Conservation (phyloP, 2,888 invertebrate species). For the Heliconius erato region DNA sequence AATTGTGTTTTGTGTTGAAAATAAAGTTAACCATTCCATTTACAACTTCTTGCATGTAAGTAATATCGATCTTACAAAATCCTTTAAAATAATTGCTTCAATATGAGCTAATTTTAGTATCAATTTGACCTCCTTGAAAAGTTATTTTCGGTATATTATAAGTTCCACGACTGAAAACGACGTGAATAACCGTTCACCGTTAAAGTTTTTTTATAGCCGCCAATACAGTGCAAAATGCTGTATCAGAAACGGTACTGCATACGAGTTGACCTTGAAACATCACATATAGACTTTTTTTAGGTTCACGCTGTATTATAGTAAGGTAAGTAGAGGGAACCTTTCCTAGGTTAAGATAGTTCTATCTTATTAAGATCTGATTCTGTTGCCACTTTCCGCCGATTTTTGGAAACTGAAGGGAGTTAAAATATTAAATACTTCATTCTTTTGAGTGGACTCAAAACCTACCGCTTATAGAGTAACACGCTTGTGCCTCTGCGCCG, state of each 20-base stretch:
- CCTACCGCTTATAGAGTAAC: too few species aligned
- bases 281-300: background rate
- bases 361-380: too few species aligned
- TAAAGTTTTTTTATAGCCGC: background rate
- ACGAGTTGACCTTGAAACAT: background rate
- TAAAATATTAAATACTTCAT: too few species aligned
- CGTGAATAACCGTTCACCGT: background rate
- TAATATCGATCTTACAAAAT: background rate
- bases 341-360: too few species aligned
- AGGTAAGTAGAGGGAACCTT: too few species aligned
- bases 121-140: background rate
- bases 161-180: background rate
- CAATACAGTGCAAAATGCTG: background rate
- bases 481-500: too few species aligned
- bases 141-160: background rate
- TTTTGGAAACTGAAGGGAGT: too few species aligned
- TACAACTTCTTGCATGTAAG: background rate
- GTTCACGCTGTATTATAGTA: too few species aligned
- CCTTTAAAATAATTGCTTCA: background rate
- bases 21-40: background rate
- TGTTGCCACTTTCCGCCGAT: too few species aligned
- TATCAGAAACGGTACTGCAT: background rate
- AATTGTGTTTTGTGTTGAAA: too few species aligned
- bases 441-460: too few species aligned
- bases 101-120: background rate